Percentiles rank a stretch among this genome's conserved stretches.
phyloP scores from a whole-genome alignment of 2,113 vertebrate genomes.

The Gallinago paraguaiae region DNA sequence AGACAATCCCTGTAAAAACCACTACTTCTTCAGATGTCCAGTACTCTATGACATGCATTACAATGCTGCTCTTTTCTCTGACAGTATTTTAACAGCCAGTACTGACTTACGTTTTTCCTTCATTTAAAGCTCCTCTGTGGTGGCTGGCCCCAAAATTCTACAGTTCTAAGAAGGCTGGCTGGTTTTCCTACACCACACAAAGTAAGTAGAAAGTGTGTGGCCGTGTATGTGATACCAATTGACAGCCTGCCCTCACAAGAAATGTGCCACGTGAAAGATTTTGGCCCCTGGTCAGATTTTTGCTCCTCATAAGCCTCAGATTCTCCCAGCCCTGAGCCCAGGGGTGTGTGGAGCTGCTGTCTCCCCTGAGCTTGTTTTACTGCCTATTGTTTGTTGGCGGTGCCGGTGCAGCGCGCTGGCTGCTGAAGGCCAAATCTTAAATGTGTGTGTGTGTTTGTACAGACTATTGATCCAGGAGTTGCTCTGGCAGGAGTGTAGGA shows the following conservation, averaged over 20 bases:
- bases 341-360: neutral
- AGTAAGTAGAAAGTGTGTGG: neutral
- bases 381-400: neutral
- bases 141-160: constrained; percentile 39
- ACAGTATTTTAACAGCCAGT: constrained; percentile 23
- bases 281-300: neutral
- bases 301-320: neutral
- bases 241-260: neutral
- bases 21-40: constrained; percentile 3
- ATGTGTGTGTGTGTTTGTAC: neutral
- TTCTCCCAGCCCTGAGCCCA: fast-evolving
- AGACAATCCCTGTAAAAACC: neutral
- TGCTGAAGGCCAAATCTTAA: constrained; percentile 18
- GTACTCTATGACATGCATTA: neutral
- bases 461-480: neutral
- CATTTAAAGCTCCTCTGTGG: constrained; percentile 20
- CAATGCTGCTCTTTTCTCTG: neutral
- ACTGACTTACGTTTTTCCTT: constrained; percentile 24
- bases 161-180: neutral
- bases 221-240: fast-evolving
- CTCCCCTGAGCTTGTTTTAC: neutral
- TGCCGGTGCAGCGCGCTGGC: neutral
- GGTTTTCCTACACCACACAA: neutral
- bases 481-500: neutral
- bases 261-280: fast-evolving